Evolutionary conservation across 2,113 vertebrate genomes (phyloP), one percentile per base, ranked within the genome.

Genomic region (Hemiscyllium ocellatum): DNA sequence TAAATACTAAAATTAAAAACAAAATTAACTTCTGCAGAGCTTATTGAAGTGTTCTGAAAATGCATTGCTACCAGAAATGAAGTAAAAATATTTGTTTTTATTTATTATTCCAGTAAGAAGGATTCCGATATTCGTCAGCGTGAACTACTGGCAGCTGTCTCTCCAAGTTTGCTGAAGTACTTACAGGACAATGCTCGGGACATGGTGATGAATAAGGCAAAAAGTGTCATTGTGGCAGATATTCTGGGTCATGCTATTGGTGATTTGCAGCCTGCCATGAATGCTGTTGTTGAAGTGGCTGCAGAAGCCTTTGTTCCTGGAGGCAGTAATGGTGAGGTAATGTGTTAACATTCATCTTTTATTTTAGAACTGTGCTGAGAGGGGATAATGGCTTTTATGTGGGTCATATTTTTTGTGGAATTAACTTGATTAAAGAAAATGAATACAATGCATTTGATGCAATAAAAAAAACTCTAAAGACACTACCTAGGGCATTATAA

Each of bases 131-230:
- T 98, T 17, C 98, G 99, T 76, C 97, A 96, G 19, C 97, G 2
- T 56, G 99, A 99, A 96, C 98, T 99, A 78, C 96, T 99, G 96
- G 98, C 99, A 95, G 97, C 98, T 2, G 97, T 99, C 95, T 99
- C 99, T 29, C 97, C 98, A 0, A 96, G 98, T 3, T 96, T 99
- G 96, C 97, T 99, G 10, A 96, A 97, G 10, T 97, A 99, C 96
- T 97, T 99, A 96, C 97, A 97, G 42, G 97, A 97, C 42, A 98
- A 99, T 7, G 96, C 98, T 0, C 96, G 95, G 42, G 96, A 98
- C 96, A 96, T 99, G 98, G 98, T 97, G 95, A 97, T 96, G 96
- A 98, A 98, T 97, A 99, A 98, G 96, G 97, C 98, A 0, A 96
- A 97, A 0, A 98, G 98, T 95, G 97, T 99, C 95, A 97, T 98